These are phyloP conservation scores for Haliclona indistincta DNA, from an alignment of 37 sponge, comb jelly and placozoan species.

Conservation along the genomic window DNA sequence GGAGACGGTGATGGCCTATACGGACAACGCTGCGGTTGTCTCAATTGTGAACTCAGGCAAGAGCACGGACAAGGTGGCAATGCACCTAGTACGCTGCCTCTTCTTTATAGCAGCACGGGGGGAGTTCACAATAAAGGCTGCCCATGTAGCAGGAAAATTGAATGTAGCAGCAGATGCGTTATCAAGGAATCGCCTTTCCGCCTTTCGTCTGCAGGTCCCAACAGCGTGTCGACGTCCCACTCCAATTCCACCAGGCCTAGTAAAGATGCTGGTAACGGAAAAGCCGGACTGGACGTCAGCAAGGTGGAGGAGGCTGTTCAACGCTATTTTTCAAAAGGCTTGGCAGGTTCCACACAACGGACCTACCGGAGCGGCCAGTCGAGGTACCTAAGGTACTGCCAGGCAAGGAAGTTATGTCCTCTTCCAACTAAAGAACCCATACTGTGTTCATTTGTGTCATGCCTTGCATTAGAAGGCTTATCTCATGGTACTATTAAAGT, in stretches of 20 bases:
- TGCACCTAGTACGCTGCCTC: slow-evolving; percentile 6
- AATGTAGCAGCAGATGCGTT: slow-evolving; percentile 30
- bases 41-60: slow-evolving; percentile 19
- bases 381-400: background rate
- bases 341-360: background rate
- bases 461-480: background rate
- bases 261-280: background rate
- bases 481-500: background rate
- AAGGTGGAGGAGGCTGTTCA: slow-evolving; percentile 11
- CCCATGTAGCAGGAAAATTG: background rate
- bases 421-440: background rate
- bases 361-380: slow-evolving; percentile 9
- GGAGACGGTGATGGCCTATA: slow-evolving; percentile 7
- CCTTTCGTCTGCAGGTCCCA: background rate
- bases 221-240: background rate
- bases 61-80: slow-evolving; percentile 13
- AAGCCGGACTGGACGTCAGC: slow-evolving; percentile 27
- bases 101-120: background rate
- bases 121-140: background rate
- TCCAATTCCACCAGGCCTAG: background rate
- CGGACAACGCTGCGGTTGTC: slow-evolving; percentile 27
- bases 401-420: background rate
- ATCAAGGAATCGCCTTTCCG: background rate
- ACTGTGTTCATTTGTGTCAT: slow-evolving; percentile 1
- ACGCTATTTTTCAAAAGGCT: slow-evolving; percentile 11